Percentiles rank a stretch among this genome's conserved stretches.
Evolutionary conservation across 1,140 invertebrate species (phyloP).

Genomic region (Bombus waltoni): DNA sequence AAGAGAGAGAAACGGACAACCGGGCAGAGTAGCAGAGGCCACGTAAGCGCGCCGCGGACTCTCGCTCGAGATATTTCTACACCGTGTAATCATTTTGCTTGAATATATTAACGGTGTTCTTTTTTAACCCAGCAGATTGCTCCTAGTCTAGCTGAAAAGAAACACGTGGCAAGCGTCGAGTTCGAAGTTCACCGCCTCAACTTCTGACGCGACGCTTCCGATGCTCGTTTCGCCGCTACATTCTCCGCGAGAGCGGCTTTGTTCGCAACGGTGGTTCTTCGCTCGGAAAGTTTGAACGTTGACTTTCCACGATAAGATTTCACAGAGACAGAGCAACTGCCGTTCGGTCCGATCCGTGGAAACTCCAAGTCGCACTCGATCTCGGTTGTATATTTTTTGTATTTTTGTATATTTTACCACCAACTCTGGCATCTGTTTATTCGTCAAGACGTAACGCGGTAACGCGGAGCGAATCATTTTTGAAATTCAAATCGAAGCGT

Average conservation of each 20-base stretch:
- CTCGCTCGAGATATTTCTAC: conserved; percentile 30
- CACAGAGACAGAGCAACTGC: not conserved
- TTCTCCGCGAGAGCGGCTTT: not conserved
- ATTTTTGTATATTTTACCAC: not conserved
- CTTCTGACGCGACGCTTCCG: not conserved
- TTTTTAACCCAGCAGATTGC: not conserved
- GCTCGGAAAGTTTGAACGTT: too few species aligned
- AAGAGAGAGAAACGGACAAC: not conserved
- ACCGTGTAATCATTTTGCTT: conserved; percentile 41
- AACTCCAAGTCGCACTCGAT: not conserved
- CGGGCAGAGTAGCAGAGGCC: not conserved
- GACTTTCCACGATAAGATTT: not conserved
- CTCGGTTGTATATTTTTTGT: not conserved
- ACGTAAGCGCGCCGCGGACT: conserved; percentile 16
- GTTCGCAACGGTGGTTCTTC: not conserved
- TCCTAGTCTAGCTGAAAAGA: not conserved
- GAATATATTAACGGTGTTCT: conserved; percentile 40
- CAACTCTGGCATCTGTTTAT: not conserved
- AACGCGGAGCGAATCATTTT: not conserved
- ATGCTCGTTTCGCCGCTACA: too few species aligned
- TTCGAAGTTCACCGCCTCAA: not conserved
- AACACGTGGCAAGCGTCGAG: not conserved
- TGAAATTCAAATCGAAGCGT: not conserved
- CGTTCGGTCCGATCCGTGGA: not conserved
- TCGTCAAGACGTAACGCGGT: not conserved